Evolutionary conservation across 2,888 invertebrate species (phyloP).

Genomic region (Lysandra coridon): DNA sequence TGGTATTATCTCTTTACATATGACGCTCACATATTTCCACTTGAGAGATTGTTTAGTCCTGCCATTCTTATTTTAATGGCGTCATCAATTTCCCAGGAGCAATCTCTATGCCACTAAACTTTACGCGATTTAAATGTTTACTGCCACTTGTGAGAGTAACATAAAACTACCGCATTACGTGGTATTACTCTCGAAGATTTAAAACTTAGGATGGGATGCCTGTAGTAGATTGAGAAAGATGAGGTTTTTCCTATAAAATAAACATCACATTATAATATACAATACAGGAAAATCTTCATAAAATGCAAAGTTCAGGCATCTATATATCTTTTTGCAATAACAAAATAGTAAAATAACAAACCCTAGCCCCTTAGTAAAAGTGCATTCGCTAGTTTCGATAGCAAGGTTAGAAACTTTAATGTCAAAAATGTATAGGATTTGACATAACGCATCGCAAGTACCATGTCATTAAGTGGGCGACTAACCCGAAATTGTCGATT

Average conservation of each 20-base stretch:
- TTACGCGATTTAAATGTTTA: conserved; percentile 18
- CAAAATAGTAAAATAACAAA: no score
- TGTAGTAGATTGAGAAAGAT: background rate
- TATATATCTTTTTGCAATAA: no score
- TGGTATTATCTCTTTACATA: background rate
- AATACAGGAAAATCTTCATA: no score
- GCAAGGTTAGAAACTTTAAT: no score
- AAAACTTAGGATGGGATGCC: background rate
- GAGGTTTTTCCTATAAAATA: background rate
- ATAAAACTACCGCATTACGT: conserved; percentile 7
- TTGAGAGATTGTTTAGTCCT: background rate
- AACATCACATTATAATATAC: background rate
- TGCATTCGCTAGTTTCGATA: no score
- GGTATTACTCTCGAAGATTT: background rate
- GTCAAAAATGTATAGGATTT: no score
- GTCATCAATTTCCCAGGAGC: conserved; percentile 11
- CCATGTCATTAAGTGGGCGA: no score
- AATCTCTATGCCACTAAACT: background rate
- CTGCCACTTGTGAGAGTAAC: conserved; percentile 1
- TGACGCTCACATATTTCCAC: conserved; percentile 2
- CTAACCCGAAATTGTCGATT: no score
- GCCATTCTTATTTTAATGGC: conserved; percentile 19
- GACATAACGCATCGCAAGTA: no score
- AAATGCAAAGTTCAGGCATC: no score
- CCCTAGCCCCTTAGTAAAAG: no score